Percentiles rank a stretch among this genome's conserved stretches.
These are phyloP conservation scores for Myotis brandtii DNA, from an alignment of 2,113 vertebrate species.

Conservation along the genomic window DNA sequence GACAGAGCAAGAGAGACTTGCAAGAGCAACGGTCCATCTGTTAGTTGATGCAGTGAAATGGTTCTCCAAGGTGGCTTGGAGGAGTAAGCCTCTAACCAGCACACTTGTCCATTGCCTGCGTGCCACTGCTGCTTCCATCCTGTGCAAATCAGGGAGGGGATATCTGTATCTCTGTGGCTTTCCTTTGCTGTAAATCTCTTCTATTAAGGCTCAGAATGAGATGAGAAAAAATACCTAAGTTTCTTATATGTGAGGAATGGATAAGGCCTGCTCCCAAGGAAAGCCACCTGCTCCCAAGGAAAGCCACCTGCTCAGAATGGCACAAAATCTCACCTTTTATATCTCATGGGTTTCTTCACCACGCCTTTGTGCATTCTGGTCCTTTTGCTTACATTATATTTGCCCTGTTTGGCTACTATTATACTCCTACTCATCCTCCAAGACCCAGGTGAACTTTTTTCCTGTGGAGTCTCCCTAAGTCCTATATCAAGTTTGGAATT, in stretches of 20 bases:
- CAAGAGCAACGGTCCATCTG: not conserved
- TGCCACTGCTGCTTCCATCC: not conserved
- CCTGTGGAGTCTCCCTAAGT: not conserved
- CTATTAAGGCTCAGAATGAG: not conserved
- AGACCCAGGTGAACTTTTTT: not conserved
- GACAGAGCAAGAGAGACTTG: not conserved
- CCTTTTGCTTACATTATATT: not conserved
- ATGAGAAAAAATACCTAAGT: not conserved
- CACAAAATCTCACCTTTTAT: not conserved
- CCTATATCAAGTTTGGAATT: not conserved
- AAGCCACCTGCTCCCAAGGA: not conserved
- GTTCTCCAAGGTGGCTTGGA: not conserved
- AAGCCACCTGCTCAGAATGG: not conserved
- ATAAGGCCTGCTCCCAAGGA: not conserved
- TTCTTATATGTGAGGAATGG: not conserved
- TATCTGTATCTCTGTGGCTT: not conserved
- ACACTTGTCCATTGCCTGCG: not conserved
- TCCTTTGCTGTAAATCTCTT: not conserved
- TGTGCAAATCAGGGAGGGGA: not conserved
- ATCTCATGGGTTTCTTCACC: not conserved
- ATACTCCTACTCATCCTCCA: not conserved
- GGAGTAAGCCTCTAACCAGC: not conserved
- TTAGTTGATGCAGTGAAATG: not conserved
- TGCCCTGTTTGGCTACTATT: not conserved
- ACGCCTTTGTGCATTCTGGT: not conserved